Evolutionary conservation across 2,888 invertebrate genomes (phyloP).

Genomic region (Steromphala cineraria): DNA sequence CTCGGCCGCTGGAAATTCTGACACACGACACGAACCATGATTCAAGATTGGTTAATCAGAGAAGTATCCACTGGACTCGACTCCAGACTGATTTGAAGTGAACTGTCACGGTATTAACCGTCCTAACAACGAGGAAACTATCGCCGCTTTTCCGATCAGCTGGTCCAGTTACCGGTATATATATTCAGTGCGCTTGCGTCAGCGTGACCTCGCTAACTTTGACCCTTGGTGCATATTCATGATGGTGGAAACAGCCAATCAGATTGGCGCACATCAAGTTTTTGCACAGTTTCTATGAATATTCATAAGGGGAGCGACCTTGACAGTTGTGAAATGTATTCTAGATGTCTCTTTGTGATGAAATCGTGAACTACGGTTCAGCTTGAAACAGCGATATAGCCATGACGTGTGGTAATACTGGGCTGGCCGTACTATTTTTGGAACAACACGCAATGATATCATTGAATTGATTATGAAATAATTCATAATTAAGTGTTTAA

Average conservation of each 20-base stretch:
- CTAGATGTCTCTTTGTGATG: slow-evolving; percentile 20
- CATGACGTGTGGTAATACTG: not conserved
- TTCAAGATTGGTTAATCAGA: not conserved
- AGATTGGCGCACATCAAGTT: not conserved
- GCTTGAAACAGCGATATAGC: not conserved
- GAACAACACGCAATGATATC: not conserved
- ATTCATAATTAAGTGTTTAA: too few species aligned
- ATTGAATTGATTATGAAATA: too few species aligned
- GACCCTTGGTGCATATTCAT: not conserved
- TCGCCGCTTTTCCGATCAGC: not conserved
- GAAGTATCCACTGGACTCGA: not conserved
- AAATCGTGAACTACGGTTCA: not conserved
- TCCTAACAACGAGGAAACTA: not conserved
- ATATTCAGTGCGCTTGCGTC: slow-evolving; percentile 24
- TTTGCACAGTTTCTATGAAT: not conserved
- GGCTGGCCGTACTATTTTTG: not conserved
- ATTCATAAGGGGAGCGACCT: not conserved
- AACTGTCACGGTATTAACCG: slow-evolving; percentile 2
- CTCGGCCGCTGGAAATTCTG: slow-evolving; percentile 53
- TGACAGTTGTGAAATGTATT: not conserved
- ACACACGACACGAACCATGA: slow-evolving; percentile 57
- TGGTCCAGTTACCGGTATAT: slow-evolving; percentile 5
- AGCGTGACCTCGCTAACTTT: slow-evolving; percentile 18
- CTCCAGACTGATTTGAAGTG: not conserved
- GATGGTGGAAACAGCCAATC: not conserved